phyloP scores from a whole-genome alignment of 2,113 vertebrate genomes.

The Pleuronectes platessa region DNA sequence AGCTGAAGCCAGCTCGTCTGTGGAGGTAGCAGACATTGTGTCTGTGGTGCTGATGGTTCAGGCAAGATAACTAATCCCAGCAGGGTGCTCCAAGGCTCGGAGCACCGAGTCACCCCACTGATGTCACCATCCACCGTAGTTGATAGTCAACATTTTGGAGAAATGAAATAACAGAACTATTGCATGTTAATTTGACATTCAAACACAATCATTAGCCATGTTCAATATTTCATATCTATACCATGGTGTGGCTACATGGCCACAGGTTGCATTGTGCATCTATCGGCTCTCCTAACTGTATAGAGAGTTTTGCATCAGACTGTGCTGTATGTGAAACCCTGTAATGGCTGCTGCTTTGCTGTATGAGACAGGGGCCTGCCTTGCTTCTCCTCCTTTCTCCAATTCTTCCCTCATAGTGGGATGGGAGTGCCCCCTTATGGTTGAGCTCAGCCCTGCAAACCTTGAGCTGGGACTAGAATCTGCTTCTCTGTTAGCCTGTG shows the following conservation, averaged over 20 bases:
- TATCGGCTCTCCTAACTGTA: not conserved
- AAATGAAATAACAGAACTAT: conserved; percentile 3
- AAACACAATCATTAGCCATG: not conserved
- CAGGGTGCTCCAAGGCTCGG: conserved; percentile 38
- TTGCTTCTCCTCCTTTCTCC: conserved; percentile 71
- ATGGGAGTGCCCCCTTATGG: conserved; percentile 84
- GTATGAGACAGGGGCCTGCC: conserved; percentile 71
- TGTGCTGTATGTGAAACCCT: conserved; percentile 49
- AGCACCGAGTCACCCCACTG: conserved; percentile 29
- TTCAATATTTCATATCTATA: not conserved
- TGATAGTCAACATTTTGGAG: conserved; percentile 16
- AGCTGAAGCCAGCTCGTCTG: conserved; percentile 22
- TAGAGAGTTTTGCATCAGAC: conserved; percentile 22
- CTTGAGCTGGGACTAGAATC: conserved; percentile 37
- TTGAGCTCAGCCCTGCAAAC: conserved; percentile 77
- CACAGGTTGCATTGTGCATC: not conserved
- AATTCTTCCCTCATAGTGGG: conserved; percentile 73
- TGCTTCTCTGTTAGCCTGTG: conserved; percentile 9
- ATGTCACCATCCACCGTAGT: not conserved
- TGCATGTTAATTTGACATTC: not conserved
- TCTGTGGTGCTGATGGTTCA: conserved; percentile 45
- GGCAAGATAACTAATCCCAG: conserved; percentile 37
- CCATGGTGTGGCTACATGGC: too few relatives aligned
- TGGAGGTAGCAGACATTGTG: conserved; percentile 46
- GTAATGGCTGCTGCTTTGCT: conserved; percentile 81